These are phyloP conservation scores for Cataglyphis hispanica DNA, from an alignment of 1,140 invertebrate species.

Conservation along the genomic window DNA sequence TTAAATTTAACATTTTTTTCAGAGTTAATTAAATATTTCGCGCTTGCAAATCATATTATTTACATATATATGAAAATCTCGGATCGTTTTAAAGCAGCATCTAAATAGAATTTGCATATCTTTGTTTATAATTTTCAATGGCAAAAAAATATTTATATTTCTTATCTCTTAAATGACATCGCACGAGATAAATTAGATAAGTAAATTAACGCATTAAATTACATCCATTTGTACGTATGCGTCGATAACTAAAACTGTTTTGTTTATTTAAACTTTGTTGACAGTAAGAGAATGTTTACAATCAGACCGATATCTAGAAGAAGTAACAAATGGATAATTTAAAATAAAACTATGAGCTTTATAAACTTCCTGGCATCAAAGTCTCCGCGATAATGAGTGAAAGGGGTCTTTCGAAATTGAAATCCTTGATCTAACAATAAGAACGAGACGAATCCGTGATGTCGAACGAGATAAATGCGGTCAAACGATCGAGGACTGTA, in stretches of 20 bases:
- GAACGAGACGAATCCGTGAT: slow-evolving; percentile 44
- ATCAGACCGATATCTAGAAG: background rate
- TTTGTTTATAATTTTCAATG: background rate
- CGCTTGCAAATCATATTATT: background rate
- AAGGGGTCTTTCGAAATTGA: background rate
- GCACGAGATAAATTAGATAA: background rate
- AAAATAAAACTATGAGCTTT: background rate
- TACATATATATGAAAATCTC: background rate
- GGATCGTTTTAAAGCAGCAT: background rate
- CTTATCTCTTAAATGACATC: background rate
- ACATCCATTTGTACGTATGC: background rate
- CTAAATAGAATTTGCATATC: background rate
- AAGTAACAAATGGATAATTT: background rate
- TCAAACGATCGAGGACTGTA: background rate
- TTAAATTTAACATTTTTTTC: background rate
- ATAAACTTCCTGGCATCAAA: slow-evolving; percentile 29
- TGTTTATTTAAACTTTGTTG: background rate
- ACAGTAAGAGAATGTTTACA: background rate
- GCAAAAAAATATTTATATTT: background rate
- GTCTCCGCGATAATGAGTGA: background rate
- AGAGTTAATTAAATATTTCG: slow-evolving; percentile 14
- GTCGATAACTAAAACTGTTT: background rate
- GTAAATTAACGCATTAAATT: slow-evolving; percentile 26
- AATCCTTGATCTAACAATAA: slow-evolving; percentile 32
- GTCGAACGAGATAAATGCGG: slow-evolving; percentile 60